phyloP scores from a whole-genome alignment of 2,113 vertebrate genomes.

The Junco hyemalis region DNA sequence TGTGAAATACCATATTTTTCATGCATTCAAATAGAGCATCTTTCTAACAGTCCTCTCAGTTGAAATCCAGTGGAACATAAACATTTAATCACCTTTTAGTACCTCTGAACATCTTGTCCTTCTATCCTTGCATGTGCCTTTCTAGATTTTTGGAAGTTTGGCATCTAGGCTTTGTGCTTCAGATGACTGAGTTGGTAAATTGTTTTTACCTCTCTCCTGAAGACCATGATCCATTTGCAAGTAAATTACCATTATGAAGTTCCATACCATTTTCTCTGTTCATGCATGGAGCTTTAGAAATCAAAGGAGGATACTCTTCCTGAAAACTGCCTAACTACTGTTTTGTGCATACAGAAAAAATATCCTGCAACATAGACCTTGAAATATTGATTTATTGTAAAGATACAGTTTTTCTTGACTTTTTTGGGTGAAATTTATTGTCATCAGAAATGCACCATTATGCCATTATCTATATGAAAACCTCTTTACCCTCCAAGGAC shows the following conservation, averaged over 20 bases:
- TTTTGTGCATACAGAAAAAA: neutral
- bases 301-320: neutral
- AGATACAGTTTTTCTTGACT: neutral
- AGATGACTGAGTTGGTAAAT: neutral
- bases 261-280: neutral
- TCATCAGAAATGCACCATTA: neutral
- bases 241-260: neutral
- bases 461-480: neutral
- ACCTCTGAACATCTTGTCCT: neutral
- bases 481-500: neutral
- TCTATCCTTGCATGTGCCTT: neutral
- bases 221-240: neutral
- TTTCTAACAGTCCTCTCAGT: neutral
- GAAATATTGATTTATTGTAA: neutral
- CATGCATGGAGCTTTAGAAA: neutral
- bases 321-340: neutral
- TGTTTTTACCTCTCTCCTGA: neutral
- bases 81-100: neutral
- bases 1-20: rapidly evolving
- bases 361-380: neutral
- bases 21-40: neutral
- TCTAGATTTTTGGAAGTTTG: neutral
- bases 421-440: neutral
- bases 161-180: neutral
- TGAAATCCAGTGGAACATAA: neutral